Evolutionary conservation across 2,888 invertebrate species (phyloP), one percentile per base, ranked within the genome.

Genomic region (Schrankia costaestrigalis): DNA sequence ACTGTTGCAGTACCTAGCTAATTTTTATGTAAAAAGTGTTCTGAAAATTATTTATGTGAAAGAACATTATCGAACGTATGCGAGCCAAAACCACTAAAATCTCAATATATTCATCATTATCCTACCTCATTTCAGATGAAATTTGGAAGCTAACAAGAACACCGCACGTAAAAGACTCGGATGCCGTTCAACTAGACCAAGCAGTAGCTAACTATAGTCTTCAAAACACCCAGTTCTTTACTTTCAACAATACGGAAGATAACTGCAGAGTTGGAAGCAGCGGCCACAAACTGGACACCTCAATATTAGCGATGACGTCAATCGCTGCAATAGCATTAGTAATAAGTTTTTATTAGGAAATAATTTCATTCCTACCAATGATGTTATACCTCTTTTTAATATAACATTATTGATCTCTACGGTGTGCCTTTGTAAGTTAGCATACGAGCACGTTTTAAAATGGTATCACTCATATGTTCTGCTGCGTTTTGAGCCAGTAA

Each of bases 111-210:
- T 6, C 5, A 8, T 14, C 2, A n/a, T n/a, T n/a, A 17, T 5
- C 17, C 3, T 17, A 17, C 17, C 7, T 25, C n/a, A n/a, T 38
- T 73, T 1, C 73, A 87, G 86, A 85, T 43, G 84, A 86, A 51
- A 64, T 87, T 18, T 87, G 85, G 85, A 79, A 85, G 34, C 56
- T 87, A 11, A 80, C 77, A 0, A 65, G 84, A 2, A 70, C 78
- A 1, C 78, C 77, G 0, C 84, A 85, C 21, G 47, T 80, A 0
- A 84, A 83, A 35, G 71, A 68, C 18, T 75, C 76, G 0, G 82
- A 83, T 21, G 72, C 75, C 0, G 53, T 56, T 0, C 78, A 81
- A 40, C 47, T 86, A 0, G 71, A 79, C 29, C 65, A 73, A 24
- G 78, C 78, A 0, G 69, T 85, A 1, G 65, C 75, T 0, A 74